phyloP scores from a whole-genome alignment of 2,113 vertebrate genomes.

The Xiphophorus hellerii region DNA sequence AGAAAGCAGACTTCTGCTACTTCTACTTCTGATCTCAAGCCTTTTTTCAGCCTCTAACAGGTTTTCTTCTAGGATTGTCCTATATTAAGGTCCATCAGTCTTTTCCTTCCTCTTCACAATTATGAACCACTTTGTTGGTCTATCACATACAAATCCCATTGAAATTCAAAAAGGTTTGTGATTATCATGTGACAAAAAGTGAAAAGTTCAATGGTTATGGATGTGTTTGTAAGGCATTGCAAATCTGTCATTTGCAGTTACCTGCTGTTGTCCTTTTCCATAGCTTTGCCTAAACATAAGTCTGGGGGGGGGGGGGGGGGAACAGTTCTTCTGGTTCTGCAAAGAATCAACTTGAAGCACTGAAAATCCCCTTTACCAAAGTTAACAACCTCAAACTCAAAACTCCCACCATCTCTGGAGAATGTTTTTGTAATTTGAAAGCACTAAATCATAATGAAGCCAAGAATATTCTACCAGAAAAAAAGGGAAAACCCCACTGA shows the following conservation, averaged over 20 bases:
- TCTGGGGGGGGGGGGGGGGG: no score
- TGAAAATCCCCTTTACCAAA: constrained; percentile 16
- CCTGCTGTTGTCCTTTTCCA: neutral
- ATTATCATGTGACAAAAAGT: neutral
- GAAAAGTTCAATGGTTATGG: neutral
- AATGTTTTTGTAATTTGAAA: constrained; percentile 33
- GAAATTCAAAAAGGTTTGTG: neutral
- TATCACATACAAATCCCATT: neutral
- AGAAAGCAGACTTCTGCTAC: no score
- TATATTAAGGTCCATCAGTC: no score
- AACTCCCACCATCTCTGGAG: constrained; percentile 33
- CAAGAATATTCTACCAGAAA: neutral
- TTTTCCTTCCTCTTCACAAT: neutral
- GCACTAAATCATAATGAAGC: constrained; percentile 10
- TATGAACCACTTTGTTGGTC: neutral
- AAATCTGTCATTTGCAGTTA: neutral
- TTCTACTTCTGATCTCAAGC: no score
- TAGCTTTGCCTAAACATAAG: neutral
- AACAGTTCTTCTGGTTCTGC: constrained; percentile 6
- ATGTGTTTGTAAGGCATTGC: neutral
- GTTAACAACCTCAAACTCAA: constrained; percentile 23
- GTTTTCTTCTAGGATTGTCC: no score
- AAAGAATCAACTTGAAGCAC: constrained; percentile 30
- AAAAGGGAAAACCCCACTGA: constrained; percentile 10
- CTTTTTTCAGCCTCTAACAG: no score